phyloP scores from a whole-genome alignment of 2,888 invertebrate species.

The Xestia sexstrigata region DNA sequence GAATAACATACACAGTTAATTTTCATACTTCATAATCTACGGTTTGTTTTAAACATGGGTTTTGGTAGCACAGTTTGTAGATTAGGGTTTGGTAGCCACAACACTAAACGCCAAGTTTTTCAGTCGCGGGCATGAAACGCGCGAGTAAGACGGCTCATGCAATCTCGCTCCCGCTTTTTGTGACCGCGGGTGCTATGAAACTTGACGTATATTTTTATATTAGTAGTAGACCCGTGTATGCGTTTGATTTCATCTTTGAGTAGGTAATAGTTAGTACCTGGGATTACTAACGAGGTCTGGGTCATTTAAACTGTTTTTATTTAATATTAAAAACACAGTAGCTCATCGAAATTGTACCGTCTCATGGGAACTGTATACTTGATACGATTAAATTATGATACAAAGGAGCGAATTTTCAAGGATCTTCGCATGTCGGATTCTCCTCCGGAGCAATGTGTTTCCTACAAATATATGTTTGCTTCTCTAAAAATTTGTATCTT shows the following conservation, averaged over 20 bases:
- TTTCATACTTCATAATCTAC: conserved; percentile 50
- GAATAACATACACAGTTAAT: conserved; percentile 57
- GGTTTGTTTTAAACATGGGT: conserved; percentile 60
- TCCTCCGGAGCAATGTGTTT: neutral
- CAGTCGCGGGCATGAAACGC: conserved; percentile 6
- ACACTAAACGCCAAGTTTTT: conserved; percentile 26
- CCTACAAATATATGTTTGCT: neutral
- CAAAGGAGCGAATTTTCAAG: neutral
- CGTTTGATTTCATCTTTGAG: conserved; percentile 42
- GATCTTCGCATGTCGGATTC: neutral
- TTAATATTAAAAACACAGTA: conserved; percentile 16
- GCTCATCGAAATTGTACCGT: conserved; percentile 16
- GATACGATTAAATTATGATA: neutral
- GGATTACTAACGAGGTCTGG: conserved; percentile 56
- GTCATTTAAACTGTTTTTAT: conserved; percentile 32
- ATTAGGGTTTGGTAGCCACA: conserved; percentile 48
- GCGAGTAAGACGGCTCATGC: neutral
- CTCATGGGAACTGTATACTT: conserved; percentile 3
- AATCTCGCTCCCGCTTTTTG: neutral
- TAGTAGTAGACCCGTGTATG: conserved; percentile 56
- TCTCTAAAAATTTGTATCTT: neutral
- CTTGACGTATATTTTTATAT: conserved; percentile 18
- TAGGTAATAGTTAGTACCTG: conserved; percentile 34
- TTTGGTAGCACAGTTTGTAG: conserved; percentile 72
- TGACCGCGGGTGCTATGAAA: neutral